A percentile compares a stretch with the other conserved stretches of the same genome.
Evolutionary conservation across 2,113 vertebrate genomes (phyloP).

Genomic region (Corynorhinus townsendii): DNA sequence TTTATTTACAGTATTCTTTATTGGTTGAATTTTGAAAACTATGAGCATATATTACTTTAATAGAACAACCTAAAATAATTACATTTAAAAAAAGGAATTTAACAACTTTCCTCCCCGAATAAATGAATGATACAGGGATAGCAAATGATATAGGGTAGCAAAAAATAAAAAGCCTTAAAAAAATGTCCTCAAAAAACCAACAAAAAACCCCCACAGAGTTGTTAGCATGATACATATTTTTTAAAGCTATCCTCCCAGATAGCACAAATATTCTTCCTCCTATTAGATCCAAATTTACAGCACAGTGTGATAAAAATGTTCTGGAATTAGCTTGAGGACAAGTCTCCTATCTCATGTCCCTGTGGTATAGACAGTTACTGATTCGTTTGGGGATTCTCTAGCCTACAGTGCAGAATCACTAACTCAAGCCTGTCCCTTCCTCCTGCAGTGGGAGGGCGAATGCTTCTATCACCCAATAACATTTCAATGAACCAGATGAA

Average conservation of each 20-base stretch:
- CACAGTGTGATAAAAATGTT: not conserved
- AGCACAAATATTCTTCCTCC: not conserved
- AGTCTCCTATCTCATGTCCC: not conserved
- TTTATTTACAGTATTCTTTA: not conserved
- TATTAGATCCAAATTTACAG: not conserved
- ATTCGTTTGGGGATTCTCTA: not conserved
- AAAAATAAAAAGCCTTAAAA: not conserved
- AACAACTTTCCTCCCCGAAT: not conserved
- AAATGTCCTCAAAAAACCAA: not conserved
- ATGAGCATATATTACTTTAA: not conserved
- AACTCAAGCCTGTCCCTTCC: not conserved
- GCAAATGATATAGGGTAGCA: not conserved
- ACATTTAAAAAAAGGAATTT: not conserved
- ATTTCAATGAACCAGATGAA: not conserved
- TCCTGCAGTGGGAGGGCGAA: not conserved
- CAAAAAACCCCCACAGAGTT: not conserved
- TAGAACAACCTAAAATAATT: not conserved
- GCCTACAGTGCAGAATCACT: not conserved
- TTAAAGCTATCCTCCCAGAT: not conserved
- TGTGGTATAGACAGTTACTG: not conserved
- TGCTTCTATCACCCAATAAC: not conserved
- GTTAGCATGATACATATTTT: not conserved
- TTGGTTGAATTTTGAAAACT: slow-evolving; percentile 5
- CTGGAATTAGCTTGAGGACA: not conserved
- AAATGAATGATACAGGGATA: not conserved